Evolutionary conservation across 2,888 invertebrate species (phyloP), one percentile per base, ranked within the genome.

Genomic region (Cephus pygmeus): DNA sequence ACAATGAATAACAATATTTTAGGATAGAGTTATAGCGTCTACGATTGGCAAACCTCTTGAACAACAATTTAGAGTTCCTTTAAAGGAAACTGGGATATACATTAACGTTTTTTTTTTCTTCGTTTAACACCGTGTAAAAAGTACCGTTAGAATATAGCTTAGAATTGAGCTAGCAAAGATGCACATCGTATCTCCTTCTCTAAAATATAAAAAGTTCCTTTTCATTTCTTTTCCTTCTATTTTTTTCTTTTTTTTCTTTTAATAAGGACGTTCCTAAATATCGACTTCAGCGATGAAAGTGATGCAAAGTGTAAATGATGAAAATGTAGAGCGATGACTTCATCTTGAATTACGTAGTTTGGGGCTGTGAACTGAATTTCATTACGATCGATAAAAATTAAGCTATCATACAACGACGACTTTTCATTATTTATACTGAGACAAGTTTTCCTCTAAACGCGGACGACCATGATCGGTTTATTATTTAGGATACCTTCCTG

Each of bases 41-140:
- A 89, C 89, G 87, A 85, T 87, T 86, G 88, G 87, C 88, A 87
- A 88, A 84, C 84, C 85, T 88, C 89, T 88, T 84, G 88, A 88
- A 88, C 85, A 89, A 90, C 88, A 87, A 89, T 89, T 86, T 84
- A 85, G 85, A 89, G 86, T 88, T 87, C 85, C 87, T 80, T 81
- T 82, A 76, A 87, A 84, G 83, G 86, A 87, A 89, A 87, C 85
- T 87, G 31, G 12, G 83, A 81, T 83, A 80, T 82, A 76, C 23
- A 56, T 56, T 23, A 56, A 56, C 9, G 23, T 56, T 76, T 77
- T 77, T 77, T 76, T 77, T 34, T 15, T 68, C 23, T 75, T 40
- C 11, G 34, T 76, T 79, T 77, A 56, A 56, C 56, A 56, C 56
- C 56, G 33, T 71, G 31, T 34, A 71, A 33, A 71, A 71, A 71